Conservation (phyloP, 2,113 vertebrate genomes). For the Procavia capensis region DNA sequence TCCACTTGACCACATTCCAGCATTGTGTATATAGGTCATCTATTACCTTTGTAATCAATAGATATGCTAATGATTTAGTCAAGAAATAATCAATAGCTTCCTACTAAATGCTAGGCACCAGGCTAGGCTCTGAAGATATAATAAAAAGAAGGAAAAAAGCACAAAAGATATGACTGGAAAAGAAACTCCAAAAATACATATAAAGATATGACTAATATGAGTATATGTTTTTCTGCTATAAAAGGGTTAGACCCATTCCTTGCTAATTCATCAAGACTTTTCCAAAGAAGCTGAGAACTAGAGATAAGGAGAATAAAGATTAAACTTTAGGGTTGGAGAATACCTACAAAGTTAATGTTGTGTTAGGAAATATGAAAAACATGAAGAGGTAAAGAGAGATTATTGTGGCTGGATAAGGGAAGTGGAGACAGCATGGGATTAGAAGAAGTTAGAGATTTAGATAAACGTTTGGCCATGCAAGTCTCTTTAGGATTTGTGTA, state of each 20-base stretch:
- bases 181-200: not conserved
- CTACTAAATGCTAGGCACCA: rapidly evolving
- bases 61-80: not conserved
- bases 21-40: not conserved
- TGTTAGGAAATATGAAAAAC: not conserved
- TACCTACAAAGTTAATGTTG: not conserved
- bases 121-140: not conserved
- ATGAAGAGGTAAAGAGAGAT: not conserved
- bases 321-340: not conserved
- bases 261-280: not conserved
- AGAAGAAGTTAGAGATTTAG: not conserved
- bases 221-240: not conserved
- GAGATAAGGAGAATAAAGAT: not conserved
- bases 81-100: not conserved
- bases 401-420: not conserved
- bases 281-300: not conserved
- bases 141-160: not conserved
- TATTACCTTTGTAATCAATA: not conserved
- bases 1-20: not conserved
- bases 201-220: not conserved
- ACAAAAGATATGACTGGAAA: not conserved
- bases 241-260: not conserved
- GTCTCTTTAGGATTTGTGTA: not conserved
- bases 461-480: not conserved
- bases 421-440: not conserved